These are phyloP conservation scores for Nyctibius grandis DNA, from an alignment of 2,797 vertebrate species.

Conservation along the genomic window DNA sequence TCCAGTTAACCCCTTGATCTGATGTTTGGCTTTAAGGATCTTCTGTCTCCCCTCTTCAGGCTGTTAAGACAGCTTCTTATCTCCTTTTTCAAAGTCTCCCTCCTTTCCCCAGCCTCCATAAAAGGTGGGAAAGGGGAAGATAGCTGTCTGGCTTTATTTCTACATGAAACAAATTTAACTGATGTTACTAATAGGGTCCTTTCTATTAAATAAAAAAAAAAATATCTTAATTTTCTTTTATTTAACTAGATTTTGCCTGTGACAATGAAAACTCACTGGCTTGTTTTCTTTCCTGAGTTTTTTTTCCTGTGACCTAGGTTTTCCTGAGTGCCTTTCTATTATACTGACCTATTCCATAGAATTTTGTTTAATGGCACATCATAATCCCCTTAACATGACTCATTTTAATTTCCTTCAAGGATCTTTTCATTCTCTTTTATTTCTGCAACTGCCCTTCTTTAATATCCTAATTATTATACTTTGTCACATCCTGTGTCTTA, in stretches of 20 bases:
- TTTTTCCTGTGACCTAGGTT: not conserved
- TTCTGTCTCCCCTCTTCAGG: not conserved
- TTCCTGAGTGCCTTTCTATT: not conserved
- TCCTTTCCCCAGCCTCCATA: not conserved
- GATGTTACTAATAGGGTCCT: not conserved
- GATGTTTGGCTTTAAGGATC: not conserved
- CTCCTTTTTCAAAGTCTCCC: not conserved
- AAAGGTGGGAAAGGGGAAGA: not conserved
- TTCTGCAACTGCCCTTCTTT: not conserved
- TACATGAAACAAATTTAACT: not conserved
- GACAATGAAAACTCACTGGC: not conserved
- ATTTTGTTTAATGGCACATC: not conserved
- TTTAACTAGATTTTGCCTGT: not conserved
- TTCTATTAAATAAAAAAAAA: not conserved
- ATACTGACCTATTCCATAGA: not conserved
- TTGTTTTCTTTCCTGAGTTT: not conserved
- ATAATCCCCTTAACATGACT: not conserved
- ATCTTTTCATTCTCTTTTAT: not conserved
- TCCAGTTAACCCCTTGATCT: not conserved
- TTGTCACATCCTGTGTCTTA: not conserved
- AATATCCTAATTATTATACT: not conserved
- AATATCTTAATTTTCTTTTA: not conserved
- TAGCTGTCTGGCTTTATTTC: not conserved
- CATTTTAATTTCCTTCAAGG: not conserved
- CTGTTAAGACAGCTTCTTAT: not conserved